These are phyloP conservation scores for Steatocranus sp. DNA, from an alignment of 2,797 vertebrate genomes.

Conservation along the genomic window DNA sequence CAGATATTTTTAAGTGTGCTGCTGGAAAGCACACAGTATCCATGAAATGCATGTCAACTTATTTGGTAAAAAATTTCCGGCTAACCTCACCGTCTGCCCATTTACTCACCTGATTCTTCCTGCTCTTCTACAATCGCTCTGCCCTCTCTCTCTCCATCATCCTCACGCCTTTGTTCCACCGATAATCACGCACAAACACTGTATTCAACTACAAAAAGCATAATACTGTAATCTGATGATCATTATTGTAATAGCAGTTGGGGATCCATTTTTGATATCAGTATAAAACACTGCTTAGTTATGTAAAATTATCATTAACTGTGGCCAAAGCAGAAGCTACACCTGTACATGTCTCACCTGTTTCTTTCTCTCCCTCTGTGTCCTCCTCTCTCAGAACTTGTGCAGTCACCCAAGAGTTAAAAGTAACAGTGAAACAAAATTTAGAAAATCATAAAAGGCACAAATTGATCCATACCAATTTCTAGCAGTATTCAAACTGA, in stretches of 20 bases:
- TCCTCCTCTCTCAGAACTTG: background rate
- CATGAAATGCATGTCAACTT: background rate
- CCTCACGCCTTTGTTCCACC: fast-evolving
- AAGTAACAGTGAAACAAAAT: background rate
- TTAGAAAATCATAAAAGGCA: fast-evolving
- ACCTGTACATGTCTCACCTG: background rate
- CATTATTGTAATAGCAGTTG: fast-evolving
- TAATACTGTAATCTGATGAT: background rate
- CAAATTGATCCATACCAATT: background rate
- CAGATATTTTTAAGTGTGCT: fast-evolving
- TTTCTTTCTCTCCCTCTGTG: background rate
- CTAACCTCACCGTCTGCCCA: background rate
- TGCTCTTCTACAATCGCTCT: background rate
- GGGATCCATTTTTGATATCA: background rate
- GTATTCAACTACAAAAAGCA: background rate
- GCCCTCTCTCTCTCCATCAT: background rate
- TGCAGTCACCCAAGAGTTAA: fast-evolving
- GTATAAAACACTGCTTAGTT: background rate
- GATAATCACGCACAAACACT: background rate
- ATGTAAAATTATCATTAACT: background rate
- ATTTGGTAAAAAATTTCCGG: background rate
- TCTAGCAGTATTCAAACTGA: background rate
- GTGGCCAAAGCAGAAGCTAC: background rate
- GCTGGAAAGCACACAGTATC: background rate
- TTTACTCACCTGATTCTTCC: background rate